Base-by-base conservation (phyloP, 2,113 vertebrate genomes). In the Lophius piscatorius region DNA sequence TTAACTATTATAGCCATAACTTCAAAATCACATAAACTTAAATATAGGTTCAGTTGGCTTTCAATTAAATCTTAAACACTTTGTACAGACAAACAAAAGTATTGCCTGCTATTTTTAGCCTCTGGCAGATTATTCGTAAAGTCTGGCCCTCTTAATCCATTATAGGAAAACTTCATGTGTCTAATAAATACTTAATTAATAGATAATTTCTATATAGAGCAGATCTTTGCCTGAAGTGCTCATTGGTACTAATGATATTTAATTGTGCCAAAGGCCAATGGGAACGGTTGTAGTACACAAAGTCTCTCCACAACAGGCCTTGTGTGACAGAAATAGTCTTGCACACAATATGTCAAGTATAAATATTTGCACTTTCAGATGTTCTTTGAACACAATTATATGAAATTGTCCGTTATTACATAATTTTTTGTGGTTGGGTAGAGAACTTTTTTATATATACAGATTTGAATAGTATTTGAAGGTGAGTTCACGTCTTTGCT, bases 111-210 rank as follows among this genome's bases (percentile, higher is more conserved):
- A 7, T 39, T 1, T 45, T 12, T 18, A 38, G 16, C 24, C n/a
- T 46, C n/a, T 29, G 45, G 36, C 17, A 41, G 33, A 6, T 51
- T 47, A 40, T 47, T 17, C 29, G 22, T 54, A 10, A 38, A 39
- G 54, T 24, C 42, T 49, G 42, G 6, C 2, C 17, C 16, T 4
- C 22, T 49, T 54, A 8, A 40, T 20, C 46, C 29, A 49, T 50
- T 38, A 78, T 44, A 76, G 50, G 47, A 33, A 59, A 69, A 31
- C 46, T 6, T 24, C 17, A 18, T 68, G 54, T 41, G 35, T 45
- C 52, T 57, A 46, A 60, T 52, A 76, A 69, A 71, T 51, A 18
- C 31, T 50, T 26, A n/a, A n/a, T n/a, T n/a, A n/a, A n/a, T 40
- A 38, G 24, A 39, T 21, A 36, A 38, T 49, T 33, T 65, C 68